These are phyloP conservation scores for Dermolepida albohirtum DNA, from an alignment of 2,888 invertebrate genomes.

Conservation along the genomic window DNA sequence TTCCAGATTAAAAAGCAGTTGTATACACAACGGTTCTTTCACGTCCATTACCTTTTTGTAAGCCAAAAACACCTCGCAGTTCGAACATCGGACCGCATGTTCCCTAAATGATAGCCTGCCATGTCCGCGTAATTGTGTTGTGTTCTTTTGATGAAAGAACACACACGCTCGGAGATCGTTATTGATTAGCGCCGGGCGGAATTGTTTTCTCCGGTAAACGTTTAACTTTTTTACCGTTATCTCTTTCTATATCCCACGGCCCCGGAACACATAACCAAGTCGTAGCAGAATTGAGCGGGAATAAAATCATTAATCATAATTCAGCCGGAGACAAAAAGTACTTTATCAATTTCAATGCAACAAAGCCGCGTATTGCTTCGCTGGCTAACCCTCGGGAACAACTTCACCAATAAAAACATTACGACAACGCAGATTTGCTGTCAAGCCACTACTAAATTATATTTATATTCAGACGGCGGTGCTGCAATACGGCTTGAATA, in stretches of 20 bases:
- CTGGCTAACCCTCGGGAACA: conserved; percentile 47
- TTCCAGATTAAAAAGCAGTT: background rate
- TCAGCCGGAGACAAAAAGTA: conserved; percentile 57
- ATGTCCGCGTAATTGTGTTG: conserved; percentile 48
- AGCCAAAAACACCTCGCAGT: conserved; percentile 27
- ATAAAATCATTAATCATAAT: conserved; percentile 50
- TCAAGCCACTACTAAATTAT: conserved; percentile 49
- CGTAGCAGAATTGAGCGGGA: conserved; percentile 26
- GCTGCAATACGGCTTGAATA: conserved; percentile 50
- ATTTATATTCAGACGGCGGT: conserved; percentile 50
- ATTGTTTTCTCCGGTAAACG: conserved; percentile 40
- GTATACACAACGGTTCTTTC: conserved; percentile 8
- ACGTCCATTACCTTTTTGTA: conserved; percentile 23
- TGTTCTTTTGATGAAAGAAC: conserved; percentile 48
- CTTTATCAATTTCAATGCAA: conserved; percentile 58
- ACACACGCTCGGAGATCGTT: conserved; percentile 46
- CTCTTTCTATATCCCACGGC: conserved; percentile 38
- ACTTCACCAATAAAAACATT: conserved; percentile 49
- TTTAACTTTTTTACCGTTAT: conserved; percentile 37
- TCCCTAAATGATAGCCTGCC: conserved; percentile 45
- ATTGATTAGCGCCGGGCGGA: conserved; percentile 46
- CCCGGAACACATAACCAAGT: conserved; percentile 8
- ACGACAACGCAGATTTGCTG: conserved; percentile 49
- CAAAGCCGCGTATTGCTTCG: conserved; percentile 48
- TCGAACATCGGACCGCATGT: conserved; percentile 31